These are phyloP conservation scores for Bibio marci DNA, from an alignment of 2,888 invertebrate genomes.

Conservation along the genomic window DNA sequence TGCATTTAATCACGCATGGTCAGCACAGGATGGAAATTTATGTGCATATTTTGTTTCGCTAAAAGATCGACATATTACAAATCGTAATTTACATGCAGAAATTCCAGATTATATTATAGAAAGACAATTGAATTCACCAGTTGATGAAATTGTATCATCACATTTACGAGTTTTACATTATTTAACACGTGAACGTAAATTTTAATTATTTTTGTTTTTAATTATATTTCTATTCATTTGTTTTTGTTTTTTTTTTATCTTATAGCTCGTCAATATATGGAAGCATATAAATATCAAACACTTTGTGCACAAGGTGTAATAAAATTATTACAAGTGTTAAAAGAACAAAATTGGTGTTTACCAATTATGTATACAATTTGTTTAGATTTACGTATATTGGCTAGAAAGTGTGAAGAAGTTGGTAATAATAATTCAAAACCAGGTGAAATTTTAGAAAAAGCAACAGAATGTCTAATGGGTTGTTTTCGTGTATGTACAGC, in stretches of 20 bases:
- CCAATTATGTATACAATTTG: conserved; percentile 83
- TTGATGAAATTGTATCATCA: conserved; percentile 55
- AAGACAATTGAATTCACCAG: conserved; percentile 48
- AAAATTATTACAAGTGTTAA: conserved; percentile 67
- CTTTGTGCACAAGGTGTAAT: conserved; percentile 59
- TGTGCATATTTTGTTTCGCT: conserved; percentile 44
- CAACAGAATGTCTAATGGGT: conserved; percentile 82
- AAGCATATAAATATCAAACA: conserved; percentile 65
- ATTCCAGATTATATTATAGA: conserved; percentile 53
- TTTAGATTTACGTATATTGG: conserved; percentile 72
- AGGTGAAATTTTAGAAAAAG: conserved; percentile 56
- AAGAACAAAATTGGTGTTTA: conserved; percentile 95
- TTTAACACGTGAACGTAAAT: conserved; percentile 30
- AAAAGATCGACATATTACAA: conserved; percentile 54
- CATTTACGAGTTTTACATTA: conserved; percentile 52
- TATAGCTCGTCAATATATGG: conserved; percentile 33
- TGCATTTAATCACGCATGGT: conserved; percentile 40
- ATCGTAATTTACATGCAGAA: conserved; percentile 48
- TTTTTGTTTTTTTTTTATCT: conserved; percentile 3
- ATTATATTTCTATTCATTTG: background rate
- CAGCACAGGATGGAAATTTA: conserved; percentile 40
- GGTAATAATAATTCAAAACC: conserved; percentile 31
- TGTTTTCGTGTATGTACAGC: conserved; percentile 92
- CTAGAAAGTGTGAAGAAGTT: conserved; percentile 56
- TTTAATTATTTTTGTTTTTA: background rate